phyloP scores from a whole-genome alignment of 1,140 invertebrate genomes.

The Zaprionus gabonicus region DNA sequence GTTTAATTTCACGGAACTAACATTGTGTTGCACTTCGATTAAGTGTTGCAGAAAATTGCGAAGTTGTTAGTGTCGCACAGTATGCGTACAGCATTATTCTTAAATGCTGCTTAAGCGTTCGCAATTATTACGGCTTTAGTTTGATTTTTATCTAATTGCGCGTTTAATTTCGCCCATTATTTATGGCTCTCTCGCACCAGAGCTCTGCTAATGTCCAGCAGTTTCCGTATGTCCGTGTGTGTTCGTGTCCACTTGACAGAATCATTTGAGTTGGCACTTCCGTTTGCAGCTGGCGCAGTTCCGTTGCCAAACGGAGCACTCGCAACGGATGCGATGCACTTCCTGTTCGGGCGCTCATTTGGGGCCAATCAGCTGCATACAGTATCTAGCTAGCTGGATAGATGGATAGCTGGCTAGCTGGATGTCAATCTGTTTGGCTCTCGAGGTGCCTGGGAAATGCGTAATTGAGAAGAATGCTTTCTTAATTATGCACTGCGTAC shows the following conservation, averaged over 20 bases:
- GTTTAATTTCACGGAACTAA: not conserved
- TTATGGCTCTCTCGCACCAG: slow-evolving; percentile 49
- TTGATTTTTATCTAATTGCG: slow-evolving; percentile 75
- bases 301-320: slow-evolving; percentile 68
- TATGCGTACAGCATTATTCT: slow-evolving; percentile 42
- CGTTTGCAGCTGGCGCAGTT: slow-evolving; percentile 54
- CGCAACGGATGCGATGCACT: slow-evolving; percentile 72
- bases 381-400: slow-evolving; percentile 26
- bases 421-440: slow-evolving; percentile 7
- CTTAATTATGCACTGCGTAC: slow-evolving; percentile 45
- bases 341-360: slow-evolving; percentile 72
- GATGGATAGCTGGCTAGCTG: not conserved
- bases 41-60: slow-evolving; percentile 12
- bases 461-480: slow-evolving; percentile 65
- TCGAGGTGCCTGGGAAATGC: slow-evolving; percentile 58
- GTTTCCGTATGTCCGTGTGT: slow-evolving; percentile 50
- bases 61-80: not conserved
- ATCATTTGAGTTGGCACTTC: slow-evolving; percentile 67
- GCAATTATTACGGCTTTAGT: slow-evolving; percentile 70
- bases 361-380: slow-evolving; percentile 56
- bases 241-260: slow-evolving; percentile 35
- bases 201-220: slow-evolving; percentile 34
- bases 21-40: slow-evolving; percentile 16
- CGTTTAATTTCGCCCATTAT: slow-evolving; percentile 77
- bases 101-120: slow-evolving; percentile 59